Evolutionary conservation across 1,140 invertebrate species (phyloP).

Genomic region (Drosophila cardini): DNA sequence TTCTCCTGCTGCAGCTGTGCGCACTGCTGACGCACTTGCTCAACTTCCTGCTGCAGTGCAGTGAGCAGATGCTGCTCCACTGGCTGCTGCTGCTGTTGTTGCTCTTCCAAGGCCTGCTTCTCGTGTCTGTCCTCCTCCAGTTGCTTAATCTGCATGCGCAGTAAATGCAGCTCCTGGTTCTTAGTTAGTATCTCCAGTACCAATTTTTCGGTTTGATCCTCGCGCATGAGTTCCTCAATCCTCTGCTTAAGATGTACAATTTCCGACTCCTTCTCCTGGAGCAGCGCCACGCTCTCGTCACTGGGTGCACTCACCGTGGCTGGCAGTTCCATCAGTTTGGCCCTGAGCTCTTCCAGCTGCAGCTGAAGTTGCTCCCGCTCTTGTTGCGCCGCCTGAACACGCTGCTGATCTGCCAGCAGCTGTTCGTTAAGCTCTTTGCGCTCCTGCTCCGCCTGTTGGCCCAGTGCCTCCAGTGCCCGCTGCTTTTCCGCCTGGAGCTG

Average conservation of each 20-base stretch:
- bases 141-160: constrained; percentile 70
- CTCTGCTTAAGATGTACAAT: constrained; percentile 85
- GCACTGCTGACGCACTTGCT: constrained; percentile 51
- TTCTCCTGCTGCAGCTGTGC: constrained; percentile 65
- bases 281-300: constrained; percentile 58
- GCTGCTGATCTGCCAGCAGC: constrained; percentile 56
- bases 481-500: constrained; percentile 42
- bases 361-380: constrained; percentile 30
- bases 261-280: constrained; percentile 83
- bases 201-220: constrained; percentile 82
- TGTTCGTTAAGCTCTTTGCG: constrained; percentile 87
- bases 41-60: constrained; percentile 11
- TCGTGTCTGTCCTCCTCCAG: constrained; percentile 62
- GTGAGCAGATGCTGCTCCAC: background rate
- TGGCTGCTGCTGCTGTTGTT: background rate
- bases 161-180: constrained; percentile 74
- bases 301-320: constrained; percentile 15
- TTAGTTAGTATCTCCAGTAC: constrained; percentile 83
- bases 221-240: constrained; percentile 82
- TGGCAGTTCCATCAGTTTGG: constrained; percentile 14
- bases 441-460: constrained; percentile 87
- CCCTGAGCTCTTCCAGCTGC: constrained; percentile 32
- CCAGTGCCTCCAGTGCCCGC: constrained; percentile 86
- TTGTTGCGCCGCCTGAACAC: constrained; percentile 57
- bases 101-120: background rate